These are phyloP conservation scores for Tor tambroides DNA, from an alignment of 2,113 vertebrate species.

Conservation along the genomic window DNA sequence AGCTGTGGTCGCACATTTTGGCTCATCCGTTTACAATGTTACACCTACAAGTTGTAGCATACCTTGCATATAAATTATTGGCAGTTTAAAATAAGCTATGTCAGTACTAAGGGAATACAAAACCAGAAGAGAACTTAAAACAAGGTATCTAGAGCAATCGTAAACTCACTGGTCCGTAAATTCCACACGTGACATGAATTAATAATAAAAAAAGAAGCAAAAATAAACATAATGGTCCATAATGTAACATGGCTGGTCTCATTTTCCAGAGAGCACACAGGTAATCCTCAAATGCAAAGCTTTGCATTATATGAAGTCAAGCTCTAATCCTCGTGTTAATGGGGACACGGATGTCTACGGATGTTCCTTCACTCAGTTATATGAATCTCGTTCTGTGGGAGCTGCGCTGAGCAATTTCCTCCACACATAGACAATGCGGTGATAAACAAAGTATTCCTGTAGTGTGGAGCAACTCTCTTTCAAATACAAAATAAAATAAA, in stretches of 20 bases:
- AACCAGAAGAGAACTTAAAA: conserved; percentile 53
- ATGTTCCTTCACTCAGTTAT: conserved; percentile 47
- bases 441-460: conserved; percentile 21
- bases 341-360: background rate
- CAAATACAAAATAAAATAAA: conserved; percentile 30
- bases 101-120: conserved; percentile 62
- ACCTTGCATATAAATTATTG: conserved; percentile 75
- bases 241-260: conserved; percentile 48
- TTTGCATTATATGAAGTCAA: conserved; percentile 13
- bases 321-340: conserved; percentile 46
- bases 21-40: conserved; percentile 59
- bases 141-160: conserved; percentile 54
- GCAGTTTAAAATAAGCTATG: conserved; percentile 69
- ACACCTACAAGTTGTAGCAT: conserved; percentile 66
- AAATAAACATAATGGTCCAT: conserved; percentile 1
- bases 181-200: conserved; percentile 57
- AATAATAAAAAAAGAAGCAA: conserved; percentile 4
- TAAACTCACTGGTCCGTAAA: conserved; percentile 80
- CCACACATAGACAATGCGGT: background rate
- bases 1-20: conserved; percentile 39
- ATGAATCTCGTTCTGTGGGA: background rate
- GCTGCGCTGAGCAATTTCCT: background rate
- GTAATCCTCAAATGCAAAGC: conserved; percentile 56
- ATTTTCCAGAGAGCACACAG: conserved; percentile 50
- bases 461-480: conserved; percentile 41